Evolutionary conservation across 1,140 invertebrate species (phyloP).

Genomic region (Oreohelix idahoensis): DNA sequence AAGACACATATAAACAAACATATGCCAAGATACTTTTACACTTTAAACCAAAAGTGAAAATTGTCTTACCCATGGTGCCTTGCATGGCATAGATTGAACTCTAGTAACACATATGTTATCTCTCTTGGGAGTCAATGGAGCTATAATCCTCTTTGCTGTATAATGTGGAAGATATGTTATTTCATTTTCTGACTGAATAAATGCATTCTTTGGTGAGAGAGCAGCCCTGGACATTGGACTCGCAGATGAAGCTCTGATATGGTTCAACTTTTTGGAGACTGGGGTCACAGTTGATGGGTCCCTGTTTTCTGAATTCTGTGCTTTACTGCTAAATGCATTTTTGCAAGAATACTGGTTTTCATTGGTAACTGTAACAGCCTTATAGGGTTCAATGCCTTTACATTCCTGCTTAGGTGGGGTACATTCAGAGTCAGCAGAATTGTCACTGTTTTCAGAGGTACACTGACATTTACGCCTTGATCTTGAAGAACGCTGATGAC

Average conservation of each 20-base stretch:
- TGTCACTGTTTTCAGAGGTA: background rate
- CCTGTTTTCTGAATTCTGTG: background rate
- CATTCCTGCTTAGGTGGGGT: constrained; percentile 18
- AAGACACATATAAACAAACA: too few species aligned
- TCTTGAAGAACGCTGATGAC: background rate
- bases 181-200: constrained; percentile 14
- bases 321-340: background rate
- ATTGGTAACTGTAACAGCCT: background rate
- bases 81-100: background rate
- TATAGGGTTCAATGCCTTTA: background rate
- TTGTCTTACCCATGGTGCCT: background rate
- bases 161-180: background rate
- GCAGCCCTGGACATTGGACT: background rate
- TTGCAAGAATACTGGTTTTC: background rate
- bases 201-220: background rate
- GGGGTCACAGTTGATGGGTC: too few species aligned
- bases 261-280: too few species aligned
- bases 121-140: background rate
- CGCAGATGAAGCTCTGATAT: background rate
- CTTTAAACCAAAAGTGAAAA: too few species aligned
- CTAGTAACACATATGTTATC: background rate
- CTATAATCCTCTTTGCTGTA: background rate
- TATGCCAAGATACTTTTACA: too few species aligned
- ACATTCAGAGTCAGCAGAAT: background rate
- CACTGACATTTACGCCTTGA: background rate